phyloP scores from a whole-genome alignment of 2,888 invertebrate species.

The Trissoscelio sp. region DNA sequence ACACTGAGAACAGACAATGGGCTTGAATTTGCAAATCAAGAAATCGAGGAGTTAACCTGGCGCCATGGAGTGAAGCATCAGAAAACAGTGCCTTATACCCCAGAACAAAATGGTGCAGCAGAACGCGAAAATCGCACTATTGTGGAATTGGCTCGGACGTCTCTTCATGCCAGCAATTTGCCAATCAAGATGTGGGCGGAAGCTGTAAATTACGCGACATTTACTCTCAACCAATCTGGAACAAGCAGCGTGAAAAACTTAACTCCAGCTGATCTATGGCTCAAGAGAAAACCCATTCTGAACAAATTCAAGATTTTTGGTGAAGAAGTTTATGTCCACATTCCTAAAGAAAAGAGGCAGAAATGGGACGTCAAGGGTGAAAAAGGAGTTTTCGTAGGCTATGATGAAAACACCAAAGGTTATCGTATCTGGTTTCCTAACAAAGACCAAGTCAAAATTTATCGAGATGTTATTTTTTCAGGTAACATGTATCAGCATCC shows the following conservation, averaged over 20 bases:
- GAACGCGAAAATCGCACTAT: conserved; percentile 67
- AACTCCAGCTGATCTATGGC: conserved; percentile 41
- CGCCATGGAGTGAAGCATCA: conserved; percentile 52
- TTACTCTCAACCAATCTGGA: conserved; percentile 34
- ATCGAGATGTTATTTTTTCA: conserved; percentile 26
- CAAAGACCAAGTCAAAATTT: conserved; percentile 18
- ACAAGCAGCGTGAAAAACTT: not conserved
- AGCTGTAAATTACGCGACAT: conserved; percentile 35
- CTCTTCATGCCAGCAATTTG: conserved; percentile 3
- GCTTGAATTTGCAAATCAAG: conserved; percentile 53
- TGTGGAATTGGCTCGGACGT: conserved; percentile 57
- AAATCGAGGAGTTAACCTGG: conserved; percentile 38
- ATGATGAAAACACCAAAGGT: conserved; percentile 45
- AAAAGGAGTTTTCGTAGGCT: conserved; percentile 12
- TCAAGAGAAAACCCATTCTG: conserved; percentile 11
- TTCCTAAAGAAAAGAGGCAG: conserved; percentile 15
- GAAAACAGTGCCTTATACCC: conserved; percentile 49
- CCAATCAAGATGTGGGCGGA: conserved; percentile 26
- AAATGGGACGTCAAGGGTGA: conserved; percentile 34
- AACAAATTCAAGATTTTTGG: conserved; percentile 44
- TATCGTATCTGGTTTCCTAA: conserved; percentile 35
- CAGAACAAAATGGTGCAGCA: conserved; percentile 64
- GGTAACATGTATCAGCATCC: not conserved
- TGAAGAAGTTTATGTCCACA: conserved; percentile 18
- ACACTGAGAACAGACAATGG: not conserved